Percentiles rank a stretch among this genome's conserved stretches.
These are phyloP conservation scores for Triops cancriformis DNA, from an alignment of 1,140 invertebrate genomes.

Conservation along the genomic window DNA sequence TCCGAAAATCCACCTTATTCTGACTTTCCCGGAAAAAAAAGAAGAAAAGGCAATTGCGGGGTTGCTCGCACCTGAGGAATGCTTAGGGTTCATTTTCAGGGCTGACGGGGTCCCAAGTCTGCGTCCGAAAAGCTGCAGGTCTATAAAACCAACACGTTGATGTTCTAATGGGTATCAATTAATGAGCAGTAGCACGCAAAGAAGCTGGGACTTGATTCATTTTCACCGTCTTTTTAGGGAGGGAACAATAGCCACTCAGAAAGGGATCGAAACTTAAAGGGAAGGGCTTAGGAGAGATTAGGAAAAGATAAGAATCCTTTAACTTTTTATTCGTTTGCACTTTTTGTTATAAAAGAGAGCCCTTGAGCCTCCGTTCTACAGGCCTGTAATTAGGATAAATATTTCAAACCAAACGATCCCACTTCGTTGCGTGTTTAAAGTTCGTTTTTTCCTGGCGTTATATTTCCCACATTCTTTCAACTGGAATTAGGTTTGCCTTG, in stretches of 20 bases:
- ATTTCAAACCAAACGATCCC: neutral
- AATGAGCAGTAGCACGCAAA: conserved; percentile 9
- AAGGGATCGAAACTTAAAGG: neutral
- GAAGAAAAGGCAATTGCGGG: neutral
- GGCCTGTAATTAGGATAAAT: neutral
- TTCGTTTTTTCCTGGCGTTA: neutral
- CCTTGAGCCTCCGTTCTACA: neutral
- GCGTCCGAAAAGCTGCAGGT: neutral
- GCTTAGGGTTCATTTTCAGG: neutral
- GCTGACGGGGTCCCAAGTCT: neutral
- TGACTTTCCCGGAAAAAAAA: neutral
- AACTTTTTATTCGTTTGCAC: neutral
- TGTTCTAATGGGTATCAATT: neutral
- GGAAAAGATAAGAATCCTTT: neutral
- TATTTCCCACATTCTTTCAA: neutral
- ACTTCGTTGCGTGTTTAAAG: neutral
- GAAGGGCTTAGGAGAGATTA: neutral
- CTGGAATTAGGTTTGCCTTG: neutral
- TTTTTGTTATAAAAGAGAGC: neutral
- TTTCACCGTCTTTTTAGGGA: neutral
- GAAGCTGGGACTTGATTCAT: conserved; percentile 3
- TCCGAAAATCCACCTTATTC: neutral
- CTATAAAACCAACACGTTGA: conserved; percentile 7
- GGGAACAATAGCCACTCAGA: neutral
- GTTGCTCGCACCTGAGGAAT: neutral